phyloP scores from a whole-genome alignment of 2,113 vertebrate genomes.

The Seriola rivoliana region DNA sequence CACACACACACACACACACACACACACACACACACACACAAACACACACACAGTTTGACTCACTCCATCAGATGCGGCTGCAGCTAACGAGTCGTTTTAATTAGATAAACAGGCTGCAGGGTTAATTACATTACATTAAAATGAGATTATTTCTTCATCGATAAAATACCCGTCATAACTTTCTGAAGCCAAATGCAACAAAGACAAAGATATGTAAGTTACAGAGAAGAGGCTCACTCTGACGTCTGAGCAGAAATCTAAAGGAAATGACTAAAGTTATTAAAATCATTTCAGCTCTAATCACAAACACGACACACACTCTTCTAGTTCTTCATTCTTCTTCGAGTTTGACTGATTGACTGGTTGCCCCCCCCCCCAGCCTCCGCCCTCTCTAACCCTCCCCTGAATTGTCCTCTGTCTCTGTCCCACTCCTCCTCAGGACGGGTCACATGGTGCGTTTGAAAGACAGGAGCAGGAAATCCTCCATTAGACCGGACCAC shows the following conservation, averaged over 20 bases:
- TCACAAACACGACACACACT: too few species aligned
- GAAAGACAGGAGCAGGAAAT: constrained; percentile 77
- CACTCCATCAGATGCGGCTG: background rate
- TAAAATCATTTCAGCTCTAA: too few species aligned
- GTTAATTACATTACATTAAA: background rate
- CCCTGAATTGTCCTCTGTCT: constrained; percentile 35
- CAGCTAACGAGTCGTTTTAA: background rate
- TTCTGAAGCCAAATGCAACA: too few species aligned
- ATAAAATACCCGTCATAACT: too few species aligned
- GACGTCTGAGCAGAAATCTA: too few species aligned
- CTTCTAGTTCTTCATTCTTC: too few species aligned
- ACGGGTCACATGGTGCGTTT: constrained; percentile 62
- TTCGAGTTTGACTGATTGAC: constrained; percentile 50
- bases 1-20: too few species aligned
- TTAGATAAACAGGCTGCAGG: background rate
- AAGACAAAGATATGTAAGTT: too few species aligned
- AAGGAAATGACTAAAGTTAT: too few species aligned
- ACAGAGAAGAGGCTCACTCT: too few species aligned
- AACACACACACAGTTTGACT: background rate
- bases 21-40: background rate
- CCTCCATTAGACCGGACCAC: constrained; percentile 73
- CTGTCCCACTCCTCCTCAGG: constrained; percentile 26
- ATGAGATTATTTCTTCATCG: background rate
- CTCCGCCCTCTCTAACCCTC: constrained; percentile 43
- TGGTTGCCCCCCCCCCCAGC: background rate